Percentiles rank a stretch among this genome's conserved stretches.
Evolutionary conservation across 2,888 invertebrate species (phyloP).

Genomic region (Drosophila falleni): DNA sequence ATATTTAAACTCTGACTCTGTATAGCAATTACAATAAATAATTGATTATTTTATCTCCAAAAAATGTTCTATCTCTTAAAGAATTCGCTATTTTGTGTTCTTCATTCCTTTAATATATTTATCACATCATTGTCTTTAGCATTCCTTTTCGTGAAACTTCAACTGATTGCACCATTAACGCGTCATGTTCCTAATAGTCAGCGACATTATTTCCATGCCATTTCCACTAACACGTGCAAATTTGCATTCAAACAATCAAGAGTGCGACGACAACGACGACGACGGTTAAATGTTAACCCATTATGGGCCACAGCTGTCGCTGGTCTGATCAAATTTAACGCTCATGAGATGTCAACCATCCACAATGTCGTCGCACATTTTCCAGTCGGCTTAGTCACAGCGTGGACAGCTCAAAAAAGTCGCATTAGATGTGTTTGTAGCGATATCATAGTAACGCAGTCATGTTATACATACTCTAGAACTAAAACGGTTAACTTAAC

Average conservation of each 20-base stretch:
- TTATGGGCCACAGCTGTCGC: slow-evolving; percentile 48
- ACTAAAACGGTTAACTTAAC: no score
- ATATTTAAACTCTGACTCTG: no score
- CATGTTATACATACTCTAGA: slow-evolving; percentile 17
- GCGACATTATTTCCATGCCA: slow-evolving; percentile 59
- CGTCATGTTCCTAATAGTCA: slow-evolving; percentile 59
- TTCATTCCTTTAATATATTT: slow-evolving; percentile 1
- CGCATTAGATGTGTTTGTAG: slow-evolving; percentile 66
- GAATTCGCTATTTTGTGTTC: background rate
- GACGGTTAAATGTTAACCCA: slow-evolving; percentile 67
- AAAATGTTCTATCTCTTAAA: no score
- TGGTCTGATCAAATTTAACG: slow-evolving; percentile 46
- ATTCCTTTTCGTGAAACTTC: slow-evolving; percentile 24
- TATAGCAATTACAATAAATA: no score
- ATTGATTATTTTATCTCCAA: no score
- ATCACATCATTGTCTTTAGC: slow-evolving; percentile 16
- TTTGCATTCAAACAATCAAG: slow-evolving; percentile 44
- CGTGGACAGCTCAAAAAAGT: slow-evolving; percentile 52
- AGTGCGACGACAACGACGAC: slow-evolving; percentile 6
- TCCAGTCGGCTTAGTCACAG: slow-evolving; percentile 55
- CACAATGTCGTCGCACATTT: slow-evolving; percentile 59
- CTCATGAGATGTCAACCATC: slow-evolving; percentile 27
- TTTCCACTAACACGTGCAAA: slow-evolving; percentile 54
- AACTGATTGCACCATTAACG: slow-evolving; percentile 55
- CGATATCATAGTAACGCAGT: slow-evolving; percentile 61